phyloP scores from a whole-genome alignment of 2,113 vertebrate genomes.

The Syrrhaptes paradoxus region DNA sequence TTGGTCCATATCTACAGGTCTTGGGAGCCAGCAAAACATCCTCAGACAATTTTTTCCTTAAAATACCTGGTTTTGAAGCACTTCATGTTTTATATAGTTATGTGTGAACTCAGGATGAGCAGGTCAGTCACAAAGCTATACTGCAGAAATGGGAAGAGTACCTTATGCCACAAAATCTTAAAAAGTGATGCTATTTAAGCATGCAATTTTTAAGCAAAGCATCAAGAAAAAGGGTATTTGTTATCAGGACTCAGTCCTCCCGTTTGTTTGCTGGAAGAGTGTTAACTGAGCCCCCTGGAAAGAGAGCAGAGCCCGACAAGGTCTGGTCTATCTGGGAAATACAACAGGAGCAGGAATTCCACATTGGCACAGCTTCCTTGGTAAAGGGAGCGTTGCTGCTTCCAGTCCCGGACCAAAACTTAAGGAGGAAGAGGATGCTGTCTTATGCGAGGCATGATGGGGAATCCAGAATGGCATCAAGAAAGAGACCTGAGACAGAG shows the following conservation, averaged over 20 bases:
- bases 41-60: background rate
- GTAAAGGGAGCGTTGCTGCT: fast-evolving
- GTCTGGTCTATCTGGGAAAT: background rate
- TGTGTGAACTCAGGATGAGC: background rate
- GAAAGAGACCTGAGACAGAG: background rate
- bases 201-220: background rate
- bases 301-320: background rate
- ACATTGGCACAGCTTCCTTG: background rate
- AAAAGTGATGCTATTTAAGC: background rate
- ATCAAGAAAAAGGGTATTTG: background rate
- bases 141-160: background rate
- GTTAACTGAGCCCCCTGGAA: background rate
- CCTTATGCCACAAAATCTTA: background rate
- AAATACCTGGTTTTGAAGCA: background rate
- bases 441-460: fast-evolving
- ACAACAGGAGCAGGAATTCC: background rate
- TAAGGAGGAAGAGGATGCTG: background rate
- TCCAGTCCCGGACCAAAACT: background rate
- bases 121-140: background rate
- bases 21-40: background rate
- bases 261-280: background rate
- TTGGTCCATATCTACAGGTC: background rate
- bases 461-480: background rate
- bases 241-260: background rate
- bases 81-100: background rate